Evolutionary conservation across 2,888 invertebrate genomes (phyloP), one percentile per base, ranked within the genome.

Genomic region (Allophyes oxyacanthae): DNA sequence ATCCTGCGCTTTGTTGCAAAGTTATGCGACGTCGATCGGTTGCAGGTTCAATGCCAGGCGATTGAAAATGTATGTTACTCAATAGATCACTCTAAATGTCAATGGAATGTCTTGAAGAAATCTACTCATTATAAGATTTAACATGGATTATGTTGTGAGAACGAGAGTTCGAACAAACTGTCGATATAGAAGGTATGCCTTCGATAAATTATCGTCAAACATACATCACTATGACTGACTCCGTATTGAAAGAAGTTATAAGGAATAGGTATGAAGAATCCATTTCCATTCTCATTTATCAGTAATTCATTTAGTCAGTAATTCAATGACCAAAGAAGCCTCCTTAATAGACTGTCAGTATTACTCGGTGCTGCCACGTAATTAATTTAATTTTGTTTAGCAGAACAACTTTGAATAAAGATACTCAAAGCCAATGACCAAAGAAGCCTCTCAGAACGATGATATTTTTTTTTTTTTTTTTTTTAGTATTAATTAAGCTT

Each of bases 201-300:
- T 8, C 13, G 25, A 41, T 41, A 41, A 9, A 41, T 41, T 25
- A 10, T 1, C 36, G 4, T 20, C 2, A 20, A 40, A 33, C 50
- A 55, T 62, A 43, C 33, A 65, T 65, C 65, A 68, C 50, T 40
- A 26, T 37, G 61, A 68, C 38, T 56, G 55, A 48, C 63, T 25
- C 45, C 11, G 11, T 10, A 34, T 34, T 2, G n/a, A n/a, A n/a
- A n/a, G n/a, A n/a, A n/a, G n/a, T n/a, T 6, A 34, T 11, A 6
- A 41, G n/a, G 28, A 32, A 11, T 32, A 13, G 11, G 6, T 5
- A 37, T 44, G 37, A 20, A 25, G 33, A 38, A 1, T 42, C 46
- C 9, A 63, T 64, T 56, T 44, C 41, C 41, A 33, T 44, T 34
- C 10, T 10, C 0, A 26, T 6, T 30, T 20, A n/a, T n/a, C n/a